Percentiles rank a stretch among this genome's conserved stretches.
phyloP scores from a whole-genome alignment of 2,797 vertebrate species.

The Chrysocyon brachyurus region DNA sequence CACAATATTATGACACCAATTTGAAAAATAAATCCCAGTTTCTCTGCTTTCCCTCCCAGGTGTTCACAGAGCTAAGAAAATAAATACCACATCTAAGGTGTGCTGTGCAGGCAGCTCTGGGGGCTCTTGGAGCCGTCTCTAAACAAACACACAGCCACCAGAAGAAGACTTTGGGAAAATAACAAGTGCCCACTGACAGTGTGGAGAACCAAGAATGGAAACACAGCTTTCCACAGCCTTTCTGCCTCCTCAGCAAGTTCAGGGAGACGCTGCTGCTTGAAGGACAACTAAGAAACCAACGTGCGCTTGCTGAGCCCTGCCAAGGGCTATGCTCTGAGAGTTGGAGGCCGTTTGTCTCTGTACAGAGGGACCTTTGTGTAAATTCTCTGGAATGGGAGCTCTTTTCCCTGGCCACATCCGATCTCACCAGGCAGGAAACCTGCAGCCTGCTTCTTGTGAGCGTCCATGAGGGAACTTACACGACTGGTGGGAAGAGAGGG shows the following conservation, averaged over 20 bases:
- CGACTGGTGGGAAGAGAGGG: constrained; percentile 6
- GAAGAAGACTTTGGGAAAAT: constrained; percentile 64
- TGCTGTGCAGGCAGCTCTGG: constrained; percentile 35
- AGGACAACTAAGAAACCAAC: constrained; percentile 69
- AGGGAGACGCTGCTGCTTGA: constrained; percentile 60
- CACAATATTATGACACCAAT: constrained; percentile 77
- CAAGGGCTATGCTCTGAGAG: not conserved
- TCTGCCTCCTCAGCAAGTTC: constrained; percentile 74
- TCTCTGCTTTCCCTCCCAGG: constrained; percentile 73
- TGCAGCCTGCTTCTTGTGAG: constrained; percentile 50
- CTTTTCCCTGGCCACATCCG: constrained; percentile 67
- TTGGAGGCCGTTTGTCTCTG: constrained; percentile 32
- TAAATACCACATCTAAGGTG: constrained; percentile 85
- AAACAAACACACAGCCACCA: constrained; percentile 67
- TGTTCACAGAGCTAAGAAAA: constrained; percentile 84
- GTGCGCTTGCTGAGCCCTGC: constrained; percentile 68
- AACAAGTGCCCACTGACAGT: constrained; percentile 71
- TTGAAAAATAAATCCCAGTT: constrained; percentile 80
- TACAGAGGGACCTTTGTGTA: constrained; percentile 78
- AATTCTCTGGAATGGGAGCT: constrained; percentile 48
- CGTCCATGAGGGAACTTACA: constrained; percentile 8
- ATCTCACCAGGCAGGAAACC: constrained; percentile 76
- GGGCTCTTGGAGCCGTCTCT: constrained; percentile 49
- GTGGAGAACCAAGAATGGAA: constrained; percentile 84
- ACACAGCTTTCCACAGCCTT: constrained; percentile 62